Evolutionary conservation across 2,888 invertebrate species (phyloP).

Genomic region (Apoda limacodes): DNA sequence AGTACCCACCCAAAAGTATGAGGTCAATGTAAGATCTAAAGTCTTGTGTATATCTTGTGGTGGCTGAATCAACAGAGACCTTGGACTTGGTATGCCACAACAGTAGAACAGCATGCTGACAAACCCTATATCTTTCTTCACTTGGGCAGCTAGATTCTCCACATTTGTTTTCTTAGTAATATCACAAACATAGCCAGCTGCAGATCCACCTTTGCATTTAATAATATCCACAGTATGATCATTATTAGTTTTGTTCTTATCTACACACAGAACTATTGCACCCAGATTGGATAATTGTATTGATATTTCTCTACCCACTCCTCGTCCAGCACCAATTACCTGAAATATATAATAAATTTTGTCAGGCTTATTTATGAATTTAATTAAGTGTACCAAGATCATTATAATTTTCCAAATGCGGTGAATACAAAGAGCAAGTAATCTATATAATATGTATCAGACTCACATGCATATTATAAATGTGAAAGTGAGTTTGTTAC

Average conservation of each 20-base stretch:
- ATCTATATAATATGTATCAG: too few relatives aligned
- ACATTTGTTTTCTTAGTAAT: constrained; percentile 67
- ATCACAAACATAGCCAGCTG: constrained; percentile 65
- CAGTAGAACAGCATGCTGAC: constrained; percentile 74
- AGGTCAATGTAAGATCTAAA: constrained; percentile 69
- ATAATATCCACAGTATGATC: constrained; percentile 56
- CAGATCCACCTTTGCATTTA: constrained; percentile 52
- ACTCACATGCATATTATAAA: too few relatives aligned
- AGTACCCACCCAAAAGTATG: constrained; percentile 71
- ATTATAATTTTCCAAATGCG: too few relatives aligned
- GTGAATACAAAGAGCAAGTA: too few relatives aligned
- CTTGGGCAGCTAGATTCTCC: constrained; percentile 40
- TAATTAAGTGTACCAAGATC: too few relatives aligned
- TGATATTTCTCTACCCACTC: constrained; percentile 74
- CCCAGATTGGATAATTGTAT: constrained; percentile 68
- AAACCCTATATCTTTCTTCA: constrained; percentile 65
- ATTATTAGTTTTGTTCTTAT: constrained; percentile 68
- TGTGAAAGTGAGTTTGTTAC: too few relatives aligned
- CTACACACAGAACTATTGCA: constrained; percentile 74
- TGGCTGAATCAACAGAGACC: constrained; percentile 59
- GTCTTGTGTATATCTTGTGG: constrained; percentile 65
- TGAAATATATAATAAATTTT: too few relatives aligned
- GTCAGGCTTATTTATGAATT: too few relatives aligned
- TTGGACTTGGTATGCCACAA: constrained; percentile 73
- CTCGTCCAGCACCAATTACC: constrained; percentile 79